Conservation (phyloP, 2,113 vertebrate species). For the Tragelaphus imberbis region DNA sequence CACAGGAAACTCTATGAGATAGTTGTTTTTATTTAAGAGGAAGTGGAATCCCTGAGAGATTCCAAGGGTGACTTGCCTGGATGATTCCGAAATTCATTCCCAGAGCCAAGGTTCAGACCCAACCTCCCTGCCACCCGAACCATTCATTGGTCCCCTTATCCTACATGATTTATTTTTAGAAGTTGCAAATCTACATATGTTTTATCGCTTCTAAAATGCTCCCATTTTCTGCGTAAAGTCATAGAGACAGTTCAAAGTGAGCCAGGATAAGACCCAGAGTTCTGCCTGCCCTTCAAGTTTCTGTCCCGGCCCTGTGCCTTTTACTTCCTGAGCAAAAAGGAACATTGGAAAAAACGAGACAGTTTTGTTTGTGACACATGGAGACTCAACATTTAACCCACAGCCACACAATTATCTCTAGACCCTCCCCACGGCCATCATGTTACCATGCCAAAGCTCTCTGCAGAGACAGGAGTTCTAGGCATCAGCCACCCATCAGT, state of each 20-base stretch:
- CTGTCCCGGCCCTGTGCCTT: not conserved
- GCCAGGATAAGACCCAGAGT: not conserved
- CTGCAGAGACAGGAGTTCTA: not conserved
- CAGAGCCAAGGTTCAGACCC: not conserved
- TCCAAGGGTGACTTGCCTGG: not conserved
- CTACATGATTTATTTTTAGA: not conserved
- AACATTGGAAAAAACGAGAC: not conserved
- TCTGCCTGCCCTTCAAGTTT: not conserved
- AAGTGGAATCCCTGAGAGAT: not conserved
- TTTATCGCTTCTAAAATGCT: not conserved
- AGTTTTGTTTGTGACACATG: not conserved
- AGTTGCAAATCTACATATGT: not conserved
- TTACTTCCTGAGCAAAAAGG: not conserved
- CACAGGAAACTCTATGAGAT: not conserved
- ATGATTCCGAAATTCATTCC: not conserved
- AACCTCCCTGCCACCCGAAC: not conserved
- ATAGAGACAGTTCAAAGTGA: not conserved
- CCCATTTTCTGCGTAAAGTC: not conserved
- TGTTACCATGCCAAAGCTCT: not conserved
- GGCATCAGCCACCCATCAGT: not conserved
- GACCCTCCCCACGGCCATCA: accelerated
- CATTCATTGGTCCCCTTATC: not conserved
- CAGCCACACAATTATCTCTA: no score
- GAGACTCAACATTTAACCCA: not conserved
- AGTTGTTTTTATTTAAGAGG: not conserved